Base-by-base conservation (phyloP, 2,797 vertebrate species). In the Acridotheres tristis region DNA sequence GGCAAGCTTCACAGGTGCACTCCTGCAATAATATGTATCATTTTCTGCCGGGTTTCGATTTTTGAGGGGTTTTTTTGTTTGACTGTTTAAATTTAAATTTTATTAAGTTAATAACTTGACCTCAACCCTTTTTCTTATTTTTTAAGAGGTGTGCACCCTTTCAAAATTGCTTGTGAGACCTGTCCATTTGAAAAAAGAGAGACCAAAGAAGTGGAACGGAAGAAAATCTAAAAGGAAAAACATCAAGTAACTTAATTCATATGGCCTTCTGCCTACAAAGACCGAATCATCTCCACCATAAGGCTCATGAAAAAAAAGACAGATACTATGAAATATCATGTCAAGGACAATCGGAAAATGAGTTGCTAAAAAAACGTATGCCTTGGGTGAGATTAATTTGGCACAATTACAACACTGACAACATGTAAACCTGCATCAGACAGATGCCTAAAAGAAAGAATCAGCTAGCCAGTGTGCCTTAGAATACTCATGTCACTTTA, bases 271-370 rank as follows among this genome's bases (percentile, higher is more conserved):
- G 16, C 50, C 50, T 71, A 29, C 36, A 59, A 83, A 77, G 68
- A 26, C 26, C 34, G 71, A 85, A 69, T 61, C 22, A 68, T 3
- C 36, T 57, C 62, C 16, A 61, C 66, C 51, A 30, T 16, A 80
- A 55, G 13, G 19, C 26, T 74, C 48, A 71, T 32, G 8, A 74
- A 74, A 61, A 61, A 75, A 59, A 82, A 54, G 45, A 65, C 23
- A 83, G 38, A 29, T 50, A 32, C 16, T 43, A 63, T 9, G 29
- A 77, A 81, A 86, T 61, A 65, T 29, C 40, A 48, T 6, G 20
- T 27, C n/a, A 72, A 51, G 9, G n/a, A 85, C 69, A 63, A 88
- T 8, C 1, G 0, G 2, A 87, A 87, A 71, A 47, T 0, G 1
- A 57, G 26, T 50, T 72, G 20, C 50, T 82, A 81, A 68, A 88